phyloP scores from a whole-genome alignment of 2,888 invertebrate species.

The Celastrina argiolus region DNA sequence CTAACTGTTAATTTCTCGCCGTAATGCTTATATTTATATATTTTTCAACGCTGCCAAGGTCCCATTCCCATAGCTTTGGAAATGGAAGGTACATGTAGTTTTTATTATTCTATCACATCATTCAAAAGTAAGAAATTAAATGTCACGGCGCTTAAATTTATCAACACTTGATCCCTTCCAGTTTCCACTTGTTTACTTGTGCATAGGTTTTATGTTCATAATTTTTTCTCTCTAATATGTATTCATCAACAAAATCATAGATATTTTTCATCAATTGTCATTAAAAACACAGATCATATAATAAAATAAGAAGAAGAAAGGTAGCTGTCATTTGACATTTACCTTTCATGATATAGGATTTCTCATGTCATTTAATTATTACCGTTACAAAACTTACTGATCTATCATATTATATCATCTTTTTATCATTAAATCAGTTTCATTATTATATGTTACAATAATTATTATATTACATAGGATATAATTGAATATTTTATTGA shows the following conservation, averaged over 20 bases:
- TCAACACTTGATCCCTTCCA: constrained; percentile 13
- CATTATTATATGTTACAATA: too few relatives aligned
- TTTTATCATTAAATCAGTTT: too few relatives aligned
- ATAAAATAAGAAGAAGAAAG: too few relatives aligned
- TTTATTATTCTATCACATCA: constrained; percentile 37
- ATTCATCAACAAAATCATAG: too few relatives aligned
- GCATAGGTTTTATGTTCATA: neutral
- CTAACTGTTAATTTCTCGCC: constrained; percentile 34
- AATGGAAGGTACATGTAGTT: constrained; percentile 71
- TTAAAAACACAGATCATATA: too few relatives aligned
- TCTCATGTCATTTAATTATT: neutral
- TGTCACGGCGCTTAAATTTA: neutral
- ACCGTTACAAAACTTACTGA: too few relatives aligned
- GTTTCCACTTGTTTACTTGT: neutral
- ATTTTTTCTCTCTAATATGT: neutral
- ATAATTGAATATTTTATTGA: too few relatives aligned
- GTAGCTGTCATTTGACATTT: neutral
- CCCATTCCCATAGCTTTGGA: constrained; percentile 77
- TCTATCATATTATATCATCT: too few relatives aligned
- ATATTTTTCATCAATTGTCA: neutral
- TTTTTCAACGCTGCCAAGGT: constrained; percentile 74
- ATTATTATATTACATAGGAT: too few relatives aligned
- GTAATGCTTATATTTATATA: constrained; percentile 61
- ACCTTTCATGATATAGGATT: neutral
- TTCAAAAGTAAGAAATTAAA: neutral